Conservation (phyloP, 2,113 vertebrate genomes). For the Rhinoptilus africanus region DNA sequence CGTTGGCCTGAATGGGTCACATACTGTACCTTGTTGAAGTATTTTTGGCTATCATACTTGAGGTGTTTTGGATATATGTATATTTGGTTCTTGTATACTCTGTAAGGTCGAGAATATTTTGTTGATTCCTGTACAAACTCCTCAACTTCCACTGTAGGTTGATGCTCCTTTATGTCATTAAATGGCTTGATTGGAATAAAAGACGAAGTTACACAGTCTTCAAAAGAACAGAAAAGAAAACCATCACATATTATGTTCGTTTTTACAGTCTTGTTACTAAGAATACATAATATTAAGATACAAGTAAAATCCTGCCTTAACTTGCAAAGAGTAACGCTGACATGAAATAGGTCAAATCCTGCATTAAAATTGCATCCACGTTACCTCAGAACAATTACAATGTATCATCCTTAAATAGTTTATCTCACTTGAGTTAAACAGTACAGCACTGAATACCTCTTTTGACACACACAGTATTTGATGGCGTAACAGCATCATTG, state of each 20-base stretch:
- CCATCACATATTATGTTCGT: not conserved
- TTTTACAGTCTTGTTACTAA: not conserved
- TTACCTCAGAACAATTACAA: not conserved
- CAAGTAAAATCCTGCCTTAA: not conserved
- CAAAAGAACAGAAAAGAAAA: constrained; percentile 66
- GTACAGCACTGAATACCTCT: not conserved
- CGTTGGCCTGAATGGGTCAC: not conserved
- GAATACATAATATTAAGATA: not conserved
- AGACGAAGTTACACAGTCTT: constrained; percentile 95
- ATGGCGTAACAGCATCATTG: not conserved
- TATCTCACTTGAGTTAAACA: not conserved
- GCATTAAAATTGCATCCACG: not conserved
- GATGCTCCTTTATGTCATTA: constrained; percentile 77
- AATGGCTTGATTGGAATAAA: constrained; percentile 95
- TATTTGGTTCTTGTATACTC: constrained; percentile 95
- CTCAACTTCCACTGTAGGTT: constrained; percentile 91
- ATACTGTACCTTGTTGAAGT: constrained; percentile 89
- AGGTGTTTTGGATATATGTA: constrained; percentile 97
- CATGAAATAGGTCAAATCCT: not conserved
- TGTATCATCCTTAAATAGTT: not conserved
- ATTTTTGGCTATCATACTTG: constrained; percentile 97
- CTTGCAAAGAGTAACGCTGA: not conserved
- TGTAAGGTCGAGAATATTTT: constrained; percentile 89
- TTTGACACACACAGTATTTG: not conserved
- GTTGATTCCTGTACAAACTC: constrained; percentile 91